phyloP scores from a whole-genome alignment of 2,888 invertebrate species.

The Aspidiotus destructor region DNA sequence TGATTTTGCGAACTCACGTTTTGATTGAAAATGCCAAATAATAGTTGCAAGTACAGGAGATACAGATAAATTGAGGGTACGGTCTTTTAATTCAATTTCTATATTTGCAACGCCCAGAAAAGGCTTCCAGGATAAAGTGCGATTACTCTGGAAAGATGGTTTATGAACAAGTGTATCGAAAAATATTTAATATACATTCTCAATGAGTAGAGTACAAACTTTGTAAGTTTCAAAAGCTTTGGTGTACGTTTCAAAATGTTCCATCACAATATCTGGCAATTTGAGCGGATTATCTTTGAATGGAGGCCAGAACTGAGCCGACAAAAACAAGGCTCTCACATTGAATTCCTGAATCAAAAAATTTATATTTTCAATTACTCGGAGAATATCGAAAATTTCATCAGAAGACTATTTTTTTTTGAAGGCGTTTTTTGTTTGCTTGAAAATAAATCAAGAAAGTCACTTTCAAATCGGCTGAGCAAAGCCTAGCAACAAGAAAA shows the following conservation, averaged over 20 bases:
- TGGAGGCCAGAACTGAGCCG: conserved; percentile 96
- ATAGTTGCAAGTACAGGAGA: conserved; percentile 90
- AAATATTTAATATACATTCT: too few relatives aligned
- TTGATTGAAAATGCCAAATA: conserved; percentile 83
- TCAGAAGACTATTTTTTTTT: too few relatives aligned
- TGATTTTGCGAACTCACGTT: conserved; percentile 47
- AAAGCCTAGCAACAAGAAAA: too few relatives aligned
- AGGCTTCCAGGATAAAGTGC: conserved; percentile 87
- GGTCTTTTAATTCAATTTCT: conserved; percentile 76
- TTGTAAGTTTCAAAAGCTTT: conserved; percentile 82
- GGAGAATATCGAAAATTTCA: too few relatives aligned
- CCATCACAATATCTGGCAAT: conserved; percentile 67
- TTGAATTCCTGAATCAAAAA: conserved; percentile 48
- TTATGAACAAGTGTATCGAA: too few relatives aligned
- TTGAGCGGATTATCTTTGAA: conserved; percentile 90
- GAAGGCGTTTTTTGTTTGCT: too few relatives aligned
- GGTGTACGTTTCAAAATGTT: conserved; percentile 75
- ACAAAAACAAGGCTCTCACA: conserved; percentile 80
- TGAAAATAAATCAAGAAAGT: too few relatives aligned
- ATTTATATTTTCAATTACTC: too few relatives aligned
- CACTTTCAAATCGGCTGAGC: too few relatives aligned
- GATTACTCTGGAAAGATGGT: conserved; percentile 52
- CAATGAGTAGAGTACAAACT: conserved; percentile 40
- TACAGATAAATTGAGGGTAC: conserved; percentile 65
- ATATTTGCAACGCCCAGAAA: conserved; percentile 85